Percentiles rank a stretch among this genome's conserved stretches.
Evolutionary conservation across 2,888 invertebrate species (phyloP).

Genomic region (Lithophane semibrunnea): DNA sequence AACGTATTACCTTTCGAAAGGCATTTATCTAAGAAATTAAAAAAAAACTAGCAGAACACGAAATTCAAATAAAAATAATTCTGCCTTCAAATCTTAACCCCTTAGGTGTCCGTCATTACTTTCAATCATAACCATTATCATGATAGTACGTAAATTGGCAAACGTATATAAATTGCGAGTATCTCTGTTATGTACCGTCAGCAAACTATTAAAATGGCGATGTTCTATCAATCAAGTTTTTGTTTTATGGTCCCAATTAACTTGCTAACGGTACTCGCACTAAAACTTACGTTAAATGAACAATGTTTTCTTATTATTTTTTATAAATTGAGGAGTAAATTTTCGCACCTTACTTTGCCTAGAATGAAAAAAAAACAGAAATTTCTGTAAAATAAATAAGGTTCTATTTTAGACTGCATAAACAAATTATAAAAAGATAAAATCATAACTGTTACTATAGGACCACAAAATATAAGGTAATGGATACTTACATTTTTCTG

Average conservation of each 20-base stretch:
- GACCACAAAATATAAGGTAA: background rate
- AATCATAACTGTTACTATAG: background rate
- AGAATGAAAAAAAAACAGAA: background rate
- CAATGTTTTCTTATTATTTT: slow-evolving; percentile 61
- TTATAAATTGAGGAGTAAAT: slow-evolving; percentile 8
- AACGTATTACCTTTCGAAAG: background rate
- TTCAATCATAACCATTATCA: slow-evolving; percentile 53
- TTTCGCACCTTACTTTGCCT: background rate
- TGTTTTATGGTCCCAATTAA: slow-evolving; percentile 67
- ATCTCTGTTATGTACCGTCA: slow-evolving; percentile 53
- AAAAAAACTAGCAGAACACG: background rate
- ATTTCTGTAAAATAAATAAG: background rate
- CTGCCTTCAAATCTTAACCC: slow-evolving; percentile 21
- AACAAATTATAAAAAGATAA: background rate
- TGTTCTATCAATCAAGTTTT: slow-evolving; percentile 61
- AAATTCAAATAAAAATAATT: slow-evolving; percentile 33
- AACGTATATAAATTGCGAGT: slow-evolving; percentile 54
- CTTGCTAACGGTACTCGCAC: slow-evolving; percentile 65
- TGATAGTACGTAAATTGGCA: slow-evolving; percentile 63
- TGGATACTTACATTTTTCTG: background rate
- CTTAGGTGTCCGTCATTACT: slow-evolving; percentile 50
- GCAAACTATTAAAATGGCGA: slow-evolving; percentile 48
- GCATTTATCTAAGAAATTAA: background rate
- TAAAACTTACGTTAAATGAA: slow-evolving; percentile 66
- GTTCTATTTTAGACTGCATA: background rate